These are phyloP conservation scores for Acheta domesticus DNA, from an alignment of 2,888 invertebrate species.

Conservation along the genomic window DNA sequence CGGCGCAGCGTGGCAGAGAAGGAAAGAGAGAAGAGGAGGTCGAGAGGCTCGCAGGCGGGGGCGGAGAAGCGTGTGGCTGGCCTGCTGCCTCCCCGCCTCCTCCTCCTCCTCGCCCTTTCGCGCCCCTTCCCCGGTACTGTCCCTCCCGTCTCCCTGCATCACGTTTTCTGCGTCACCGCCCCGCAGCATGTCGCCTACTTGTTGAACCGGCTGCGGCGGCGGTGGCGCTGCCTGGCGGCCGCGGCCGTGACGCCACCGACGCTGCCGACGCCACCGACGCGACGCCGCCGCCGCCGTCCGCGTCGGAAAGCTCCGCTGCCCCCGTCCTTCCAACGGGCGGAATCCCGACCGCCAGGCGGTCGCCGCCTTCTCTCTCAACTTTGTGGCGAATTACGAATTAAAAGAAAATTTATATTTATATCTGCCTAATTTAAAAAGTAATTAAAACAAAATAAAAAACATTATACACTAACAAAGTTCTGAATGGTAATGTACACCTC, in stretches of 20 bases:
- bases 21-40: background rate
- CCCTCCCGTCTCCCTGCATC: background rate
- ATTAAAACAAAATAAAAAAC: slow-evolving; percentile 11
- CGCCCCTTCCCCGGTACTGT: background rate
- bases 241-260: no score
- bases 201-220: background rate
- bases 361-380: background rate
- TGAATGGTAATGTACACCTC: slow-evolving; percentile 1
- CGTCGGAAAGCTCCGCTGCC: no score
- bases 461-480: background rate
- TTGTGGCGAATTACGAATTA: background rate
- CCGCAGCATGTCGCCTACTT: background rate
- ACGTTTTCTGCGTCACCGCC: background rate
- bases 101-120: background rate
- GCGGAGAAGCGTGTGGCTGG: background rate
- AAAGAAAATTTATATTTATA: background rate
- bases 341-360: no score
- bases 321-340: no score
- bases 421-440: background rate
- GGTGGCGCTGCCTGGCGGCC: no score
- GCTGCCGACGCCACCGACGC: no score
- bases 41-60: background rate
- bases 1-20: background rate
- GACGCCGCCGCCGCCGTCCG: no score
- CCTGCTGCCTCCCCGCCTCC: no score